Base-by-base conservation (phyloP, 2,113 vertebrate species). In the Saccopteryx leptura region DNA sequence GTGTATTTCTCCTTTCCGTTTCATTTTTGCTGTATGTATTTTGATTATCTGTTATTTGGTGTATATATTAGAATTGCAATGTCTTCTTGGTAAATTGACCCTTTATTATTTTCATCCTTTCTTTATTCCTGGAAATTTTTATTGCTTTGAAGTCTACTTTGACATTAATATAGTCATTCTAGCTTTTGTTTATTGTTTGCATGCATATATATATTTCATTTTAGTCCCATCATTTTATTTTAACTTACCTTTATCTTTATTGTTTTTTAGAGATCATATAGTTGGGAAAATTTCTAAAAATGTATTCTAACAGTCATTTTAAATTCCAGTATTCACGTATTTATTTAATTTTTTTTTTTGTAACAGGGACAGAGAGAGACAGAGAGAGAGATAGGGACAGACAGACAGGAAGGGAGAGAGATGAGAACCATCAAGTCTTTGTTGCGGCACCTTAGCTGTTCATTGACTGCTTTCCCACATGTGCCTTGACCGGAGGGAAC, bases 21-120 rank as follows among this genome's bases (percentile, higher is more conserved):
- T 24, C 81, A 46, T 33, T 88, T 92, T 83, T 71, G 63, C 56
- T 87, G 26, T 28, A 75, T 26, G 5, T 56, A 75, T 81, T 90
- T 82, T 86, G 23, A 81, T 90, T 28, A n/a, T 83, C 48, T 90
- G 11, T 24, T 89, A 21, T 80, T 93, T 68, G 26, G 14, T 85
- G 21, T 89, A 24, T 46, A 79, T n/a, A 75, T 78, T 81, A 81
- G 17, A 60, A 69, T 28, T 31, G 5, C n/a, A 66, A n/a, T 39
- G 11, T 52, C 33, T 69, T 90, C 48, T 93, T 72, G 39, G 24
- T 78, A 58, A 90, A 76, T 63, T 33, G 46, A 63, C 4, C n/a
- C 46, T 92, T 54, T 86, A 46, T 46, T 18, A 6, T 58, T 93
- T 96, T 33, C 18, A 84, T 14, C 15, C 12, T 82, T 96, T 81